phyloP scores from a whole-genome alignment of 2,888 invertebrate genomes.

The Vandiemenella viatica region DNA sequence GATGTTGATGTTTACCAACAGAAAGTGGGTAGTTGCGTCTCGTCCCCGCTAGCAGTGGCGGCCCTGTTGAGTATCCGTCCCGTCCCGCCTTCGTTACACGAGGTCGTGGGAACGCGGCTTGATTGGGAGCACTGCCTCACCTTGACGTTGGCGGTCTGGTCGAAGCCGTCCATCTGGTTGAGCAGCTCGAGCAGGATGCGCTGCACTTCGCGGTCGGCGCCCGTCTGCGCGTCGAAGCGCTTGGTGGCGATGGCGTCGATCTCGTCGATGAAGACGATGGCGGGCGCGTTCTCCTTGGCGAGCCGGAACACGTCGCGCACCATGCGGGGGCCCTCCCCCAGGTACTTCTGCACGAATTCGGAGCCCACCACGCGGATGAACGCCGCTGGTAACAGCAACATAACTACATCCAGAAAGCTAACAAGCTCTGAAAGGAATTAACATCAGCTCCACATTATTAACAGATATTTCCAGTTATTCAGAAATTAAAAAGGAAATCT shows the following conservation, averaged over 20 bases:
- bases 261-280: conserved; percentile 99
- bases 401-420: no score
- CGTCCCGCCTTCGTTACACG: no score
- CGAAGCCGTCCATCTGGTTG: conserved; percentile 99
- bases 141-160: conserved; percentile 99
- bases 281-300: conserved; percentile 97
- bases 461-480: no score
- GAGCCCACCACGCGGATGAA: conserved; percentile 98
- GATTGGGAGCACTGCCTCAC: no score
- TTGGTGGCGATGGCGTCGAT: conserved; percentile 99
- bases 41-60: no score
- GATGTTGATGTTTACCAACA: no score
- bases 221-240: conserved; percentile 95
- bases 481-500: no score
- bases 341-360: conserved; percentile 98
- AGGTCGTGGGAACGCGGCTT: no score
- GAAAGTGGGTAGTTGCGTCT: no score
- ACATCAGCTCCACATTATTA: no score
- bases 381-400: conserved; percentile 46
- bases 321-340: conserved; percentile 98
- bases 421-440: no score
- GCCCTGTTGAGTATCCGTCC: no score
- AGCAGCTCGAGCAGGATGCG: conserved; percentile 90
- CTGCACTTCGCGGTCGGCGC: conserved; percentile 96
- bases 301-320: conserved; percentile 97